Conservation (phyloP, 2,797 vertebrate species). For the Mormyrus hasselquistii region DNA sequence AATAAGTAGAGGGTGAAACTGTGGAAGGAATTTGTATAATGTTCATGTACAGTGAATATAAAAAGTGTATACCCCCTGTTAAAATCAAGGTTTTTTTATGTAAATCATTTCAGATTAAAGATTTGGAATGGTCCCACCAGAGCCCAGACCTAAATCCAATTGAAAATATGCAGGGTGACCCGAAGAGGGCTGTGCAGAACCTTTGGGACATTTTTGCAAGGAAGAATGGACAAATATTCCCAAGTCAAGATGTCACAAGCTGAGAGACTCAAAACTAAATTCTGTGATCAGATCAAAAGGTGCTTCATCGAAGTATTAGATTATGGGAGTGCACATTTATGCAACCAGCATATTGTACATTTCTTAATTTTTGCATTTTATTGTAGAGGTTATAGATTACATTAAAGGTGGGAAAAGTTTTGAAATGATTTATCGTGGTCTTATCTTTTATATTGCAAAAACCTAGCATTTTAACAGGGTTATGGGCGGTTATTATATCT, state of each 20-base stretch:
- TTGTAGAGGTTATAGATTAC: background rate
- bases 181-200: background rate
- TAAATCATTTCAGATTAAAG: background rate
- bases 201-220: background rate
- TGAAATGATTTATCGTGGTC: background rate
- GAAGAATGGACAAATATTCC: background rate
- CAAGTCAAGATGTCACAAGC: background rate
- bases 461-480: background rate
- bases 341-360: background rate
- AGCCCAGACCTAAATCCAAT: background rate
- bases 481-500: background rate
- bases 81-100: background rate
- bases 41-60: background rate
- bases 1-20: background rate
- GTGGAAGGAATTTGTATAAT: background rate
- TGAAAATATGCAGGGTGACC: background rate
- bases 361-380: background rate
- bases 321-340: background rate
- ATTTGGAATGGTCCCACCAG: background rate
- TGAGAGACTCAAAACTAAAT: background rate
- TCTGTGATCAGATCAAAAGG: too few relatives aligned
- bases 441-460: background rate
- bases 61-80: background rate
- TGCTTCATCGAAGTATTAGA: background rate
- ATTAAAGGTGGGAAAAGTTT: background rate